Percentiles rank a stretch among this genome's conserved stretches.
Conservation (phyloP, 2,797 vertebrate species). For the Anguilla anguilla region DNA sequence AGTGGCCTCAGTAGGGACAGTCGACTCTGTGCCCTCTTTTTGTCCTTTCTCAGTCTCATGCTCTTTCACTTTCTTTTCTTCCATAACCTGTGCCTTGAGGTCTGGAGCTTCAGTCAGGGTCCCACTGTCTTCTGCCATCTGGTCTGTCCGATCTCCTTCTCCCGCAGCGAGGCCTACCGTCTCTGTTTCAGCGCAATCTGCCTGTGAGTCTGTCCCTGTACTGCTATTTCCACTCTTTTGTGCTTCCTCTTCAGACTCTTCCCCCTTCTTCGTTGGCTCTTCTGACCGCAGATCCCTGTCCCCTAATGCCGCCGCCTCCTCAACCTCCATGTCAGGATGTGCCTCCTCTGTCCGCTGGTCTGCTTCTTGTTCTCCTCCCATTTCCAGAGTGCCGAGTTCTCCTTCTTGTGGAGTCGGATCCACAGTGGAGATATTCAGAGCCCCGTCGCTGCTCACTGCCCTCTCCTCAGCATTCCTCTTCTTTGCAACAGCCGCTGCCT, state of each 20-base stretch:
- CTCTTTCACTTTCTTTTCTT: conserved; percentile 27
- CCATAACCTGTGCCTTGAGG: background rate
- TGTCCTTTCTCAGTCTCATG: conserved; percentile 37
- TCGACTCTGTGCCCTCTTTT: conserved; percentile 15
- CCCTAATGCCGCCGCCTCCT: conserved; percentile 2
- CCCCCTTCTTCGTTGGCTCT: conserved; percentile 26
- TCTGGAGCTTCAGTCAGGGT: background rate
- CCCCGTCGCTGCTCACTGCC: conserved; percentile 11
- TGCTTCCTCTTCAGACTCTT: conserved; percentile 28
- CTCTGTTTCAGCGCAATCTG: background rate
- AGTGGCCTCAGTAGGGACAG: background rate
- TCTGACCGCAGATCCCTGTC: conserved; percentile 15
- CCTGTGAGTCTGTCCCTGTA: background rate
- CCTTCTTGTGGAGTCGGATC: background rate
- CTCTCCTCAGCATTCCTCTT: conserved; percentile 46
- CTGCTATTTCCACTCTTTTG: conserved; percentile 29
- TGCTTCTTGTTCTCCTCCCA: background rate
- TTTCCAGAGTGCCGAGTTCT: background rate
- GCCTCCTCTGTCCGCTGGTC: background rate
- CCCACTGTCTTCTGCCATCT: background rate
- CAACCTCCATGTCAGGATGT: background rate
- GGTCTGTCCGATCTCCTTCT: background rate
- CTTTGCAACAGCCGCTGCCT: conserved; percentile 35
- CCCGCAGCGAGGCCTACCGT: background rate
- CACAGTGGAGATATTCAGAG: background rate